These are phyloP conservation scores for Polymixis lichenea DNA, from an alignment of 2,888 invertebrate species.

Conservation along the genomic window DNA sequence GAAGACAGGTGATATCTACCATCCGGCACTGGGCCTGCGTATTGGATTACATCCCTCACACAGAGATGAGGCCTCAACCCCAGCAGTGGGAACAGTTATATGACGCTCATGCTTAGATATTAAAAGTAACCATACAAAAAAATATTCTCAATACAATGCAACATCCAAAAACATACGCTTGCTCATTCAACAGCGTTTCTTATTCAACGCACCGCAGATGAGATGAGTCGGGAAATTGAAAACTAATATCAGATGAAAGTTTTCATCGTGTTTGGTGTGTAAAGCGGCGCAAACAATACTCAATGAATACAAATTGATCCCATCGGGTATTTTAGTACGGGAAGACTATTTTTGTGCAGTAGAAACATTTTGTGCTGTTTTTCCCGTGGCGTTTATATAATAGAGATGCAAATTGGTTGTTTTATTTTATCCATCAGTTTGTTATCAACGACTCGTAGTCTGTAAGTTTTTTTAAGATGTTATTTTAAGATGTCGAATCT, in stretches of 20 bases:
- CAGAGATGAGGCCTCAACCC: neutral
- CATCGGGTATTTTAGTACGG: slow-evolving; percentile 45
- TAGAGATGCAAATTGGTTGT: slow-evolving; percentile 22
- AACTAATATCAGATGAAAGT: slow-evolving; percentile 79
- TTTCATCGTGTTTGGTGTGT: slow-evolving; percentile 73
- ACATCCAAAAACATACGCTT: slow-evolving; percentile 22
- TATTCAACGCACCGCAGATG: slow-evolving; percentile 57
- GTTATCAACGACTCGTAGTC: neutral
- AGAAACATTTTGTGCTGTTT: slow-evolving; percentile 29
- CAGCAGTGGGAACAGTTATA: neutral
- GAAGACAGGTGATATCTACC: no score
- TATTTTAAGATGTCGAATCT: no score
- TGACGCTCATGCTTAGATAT: neutral
- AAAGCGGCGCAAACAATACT: slow-evolving; percentile 66
- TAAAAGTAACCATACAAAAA: no score
- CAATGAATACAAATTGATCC: slow-evolving; percentile 69
- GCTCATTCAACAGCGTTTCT: slow-evolving; percentile 53
- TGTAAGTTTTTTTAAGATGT: neutral
- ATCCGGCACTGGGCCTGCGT: no score
- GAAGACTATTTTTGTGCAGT: slow-evolving; percentile 40
- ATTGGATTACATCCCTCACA: neutral
- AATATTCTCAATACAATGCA: slow-evolving; percentile 9
- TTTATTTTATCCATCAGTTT: neutral
- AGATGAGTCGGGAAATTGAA: slow-evolving; percentile 75
- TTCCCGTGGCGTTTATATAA: slow-evolving; percentile 12